phyloP scores from a whole-genome alignment of 2,113 vertebrate genomes.

The Aptenodytes patagonicus region DNA sequence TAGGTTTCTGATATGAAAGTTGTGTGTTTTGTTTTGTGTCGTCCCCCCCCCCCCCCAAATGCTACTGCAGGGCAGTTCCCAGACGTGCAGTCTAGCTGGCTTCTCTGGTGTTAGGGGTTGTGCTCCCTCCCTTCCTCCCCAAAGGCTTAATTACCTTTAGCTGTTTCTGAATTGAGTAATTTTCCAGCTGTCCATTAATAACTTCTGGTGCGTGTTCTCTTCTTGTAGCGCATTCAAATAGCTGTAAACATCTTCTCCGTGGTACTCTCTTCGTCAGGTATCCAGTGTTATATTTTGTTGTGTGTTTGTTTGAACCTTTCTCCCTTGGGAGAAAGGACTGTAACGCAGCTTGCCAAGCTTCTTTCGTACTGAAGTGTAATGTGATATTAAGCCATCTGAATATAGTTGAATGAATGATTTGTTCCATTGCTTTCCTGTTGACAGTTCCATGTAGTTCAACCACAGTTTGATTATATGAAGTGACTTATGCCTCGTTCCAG shows the following conservation, averaged over 20 bases:
- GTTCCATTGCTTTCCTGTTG: background rate
- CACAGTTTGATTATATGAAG: background rate
- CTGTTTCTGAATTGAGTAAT: background rate
- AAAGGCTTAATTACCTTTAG: background rate
- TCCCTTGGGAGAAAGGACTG: background rate
- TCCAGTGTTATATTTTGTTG: background rate
- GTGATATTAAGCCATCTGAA: background rate
- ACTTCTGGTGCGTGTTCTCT: background rate
- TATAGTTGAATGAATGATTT: background rate
- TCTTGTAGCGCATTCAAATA: background rate
- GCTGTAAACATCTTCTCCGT: background rate
- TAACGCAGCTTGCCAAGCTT: background rate
- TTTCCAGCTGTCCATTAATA: background rate
- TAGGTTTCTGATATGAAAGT: background rate
- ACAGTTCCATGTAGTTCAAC: background rate
- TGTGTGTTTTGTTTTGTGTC: background rate
- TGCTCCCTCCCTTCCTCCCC: background rate
- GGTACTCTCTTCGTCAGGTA: background rate
- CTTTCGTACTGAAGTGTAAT: background rate
- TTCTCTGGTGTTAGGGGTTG: background rate
- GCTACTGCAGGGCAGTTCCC: background rate
- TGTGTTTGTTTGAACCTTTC: background rate
- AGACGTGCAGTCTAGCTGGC: background rate
- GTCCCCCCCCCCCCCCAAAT: background rate
- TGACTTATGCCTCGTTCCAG: background rate